These are phyloP conservation scores for Bolinopsis microptera DNA, from an alignment of 37 sponge, comb jelly and placozoan species.

Conservation along the genomic window DNA sequence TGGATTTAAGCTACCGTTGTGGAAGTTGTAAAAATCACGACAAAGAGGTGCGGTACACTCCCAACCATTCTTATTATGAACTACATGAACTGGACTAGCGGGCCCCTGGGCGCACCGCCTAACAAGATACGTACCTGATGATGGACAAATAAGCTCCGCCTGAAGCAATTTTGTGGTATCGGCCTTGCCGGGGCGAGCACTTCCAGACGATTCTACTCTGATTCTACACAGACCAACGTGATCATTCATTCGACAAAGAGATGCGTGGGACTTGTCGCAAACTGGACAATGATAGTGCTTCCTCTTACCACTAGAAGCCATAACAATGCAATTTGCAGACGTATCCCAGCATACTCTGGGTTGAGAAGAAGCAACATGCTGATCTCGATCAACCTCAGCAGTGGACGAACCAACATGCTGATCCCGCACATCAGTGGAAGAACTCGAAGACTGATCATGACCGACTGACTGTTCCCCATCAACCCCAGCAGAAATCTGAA, in stretches of 20 bases:
- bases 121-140: not conserved
- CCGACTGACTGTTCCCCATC: too few relatives aligned
- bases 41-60: not conserved
- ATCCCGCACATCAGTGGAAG: too few relatives aligned
- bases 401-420: too few relatives aligned
- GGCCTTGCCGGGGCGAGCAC: not conserved
- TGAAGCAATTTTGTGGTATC: not conserved
- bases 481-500: too few relatives aligned
- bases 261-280: not conserved
- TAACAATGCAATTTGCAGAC: not conserved
- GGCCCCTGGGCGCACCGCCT: not conserved
- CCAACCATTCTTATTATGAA: conserved; percentile 1
- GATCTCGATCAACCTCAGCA: not conserved
- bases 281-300: not conserved
- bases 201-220: not conserved
- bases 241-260: not conserved
- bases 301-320: not conserved
- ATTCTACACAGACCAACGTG: not conserved
- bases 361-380: not conserved
- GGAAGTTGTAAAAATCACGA: not conserved
- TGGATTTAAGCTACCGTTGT: not conserved
- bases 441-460: too few relatives aligned
- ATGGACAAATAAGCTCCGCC: conserved; percentile 21
- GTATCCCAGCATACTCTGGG: not conserved
- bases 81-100: not conserved